Evolutionary conservation across 2,888 invertebrate genomes (phyloP), one percentile per base, ranked within the genome.

Genomic region (Lochmaea crataegi): DNA sequence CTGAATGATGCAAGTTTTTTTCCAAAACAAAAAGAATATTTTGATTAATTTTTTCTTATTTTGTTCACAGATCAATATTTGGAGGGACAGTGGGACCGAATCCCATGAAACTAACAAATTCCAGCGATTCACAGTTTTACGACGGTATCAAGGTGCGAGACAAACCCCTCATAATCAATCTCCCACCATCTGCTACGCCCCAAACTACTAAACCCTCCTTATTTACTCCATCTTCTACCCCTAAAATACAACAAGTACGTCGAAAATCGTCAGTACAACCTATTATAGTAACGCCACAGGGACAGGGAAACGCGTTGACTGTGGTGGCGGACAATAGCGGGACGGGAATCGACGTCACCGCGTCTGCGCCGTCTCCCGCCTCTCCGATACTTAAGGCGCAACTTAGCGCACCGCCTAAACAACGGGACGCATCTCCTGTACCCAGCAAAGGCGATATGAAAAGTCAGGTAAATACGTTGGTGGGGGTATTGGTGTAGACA

Each of bases 311-410:
- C 51, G 72, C 74, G 18, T 68, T 76, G 73, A 76, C 77, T 61
- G 77, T 79, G 64, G 76, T 78, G 41, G 73, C 77, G 16, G 74
- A 76, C 68, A 76, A 77, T 71, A 79, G 80, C 70, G 77, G n/a
- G 65, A 48, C 48, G 60, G 58, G 75, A 70, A 75, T 79, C 61
- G 65, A 66, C 42, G 70, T 53, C 38, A 82, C 80, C 79, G 83
- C 80, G 74, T 83, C 84, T 75, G 86, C 86, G 78, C 82, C 86
- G 86, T 91, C 92, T 78, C 93, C 93, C 61, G 90, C 93, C 45
- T 94, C 94, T 60, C 94, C 94, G 11, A 95, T 95, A 84, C 88
- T 95, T 80, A 94, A 95, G 89, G 95, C 95, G 80, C 94, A 95
- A 87, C 88, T 95, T 80, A 94, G 94, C 81, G 91, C 92, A 79